phyloP scores from a whole-genome alignment of 2,797 vertebrate genomes.

The Anguilla megastoma region DNA sequence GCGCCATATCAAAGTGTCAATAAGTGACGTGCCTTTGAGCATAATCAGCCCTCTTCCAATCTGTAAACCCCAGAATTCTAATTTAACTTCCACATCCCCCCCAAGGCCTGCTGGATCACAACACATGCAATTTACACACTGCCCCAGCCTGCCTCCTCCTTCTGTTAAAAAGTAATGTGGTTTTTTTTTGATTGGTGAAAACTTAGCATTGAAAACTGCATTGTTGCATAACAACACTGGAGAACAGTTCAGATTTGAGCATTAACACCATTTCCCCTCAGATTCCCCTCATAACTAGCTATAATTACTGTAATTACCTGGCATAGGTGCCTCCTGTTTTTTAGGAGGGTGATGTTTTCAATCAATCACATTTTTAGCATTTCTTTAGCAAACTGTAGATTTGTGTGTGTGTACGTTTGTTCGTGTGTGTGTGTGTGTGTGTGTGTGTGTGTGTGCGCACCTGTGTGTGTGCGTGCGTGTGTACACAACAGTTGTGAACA shows the following conservation, averaged over 20 bases:
- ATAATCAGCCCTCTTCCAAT: slow-evolving; percentile 52
- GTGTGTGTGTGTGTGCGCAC: neutral
- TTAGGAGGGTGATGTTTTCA: neutral
- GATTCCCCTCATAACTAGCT: neutral
- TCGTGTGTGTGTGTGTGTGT: neutral
- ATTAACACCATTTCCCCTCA: neutral
- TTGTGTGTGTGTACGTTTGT: neutral
- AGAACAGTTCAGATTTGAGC: neutral
- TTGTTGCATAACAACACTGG: neutral
- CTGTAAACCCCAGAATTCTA: slow-evolving; percentile 53
- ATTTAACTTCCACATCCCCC: slow-evolving; percentile 47
- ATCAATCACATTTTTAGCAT: neutral
- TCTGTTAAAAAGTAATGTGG: neutral
- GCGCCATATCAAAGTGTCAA: slow-evolving; percentile 62
- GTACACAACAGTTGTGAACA: neutral
- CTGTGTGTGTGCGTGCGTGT: neutral
- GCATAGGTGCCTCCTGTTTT: slow-evolving; percentile 1
- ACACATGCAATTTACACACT: neutral
- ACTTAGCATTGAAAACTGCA: neutral
- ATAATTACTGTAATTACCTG: neutral
- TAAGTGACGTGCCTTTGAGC: slow-evolving; percentile 52
- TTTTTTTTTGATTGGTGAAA: neutral
- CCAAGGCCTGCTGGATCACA: neutral
- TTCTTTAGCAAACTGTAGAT: neutral
- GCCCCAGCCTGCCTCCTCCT: neutral